These are phyloP conservation scores for Nematolebias whitei DNA, from an alignment of 2,113 vertebrate species.

Conservation along the genomic window DNA sequence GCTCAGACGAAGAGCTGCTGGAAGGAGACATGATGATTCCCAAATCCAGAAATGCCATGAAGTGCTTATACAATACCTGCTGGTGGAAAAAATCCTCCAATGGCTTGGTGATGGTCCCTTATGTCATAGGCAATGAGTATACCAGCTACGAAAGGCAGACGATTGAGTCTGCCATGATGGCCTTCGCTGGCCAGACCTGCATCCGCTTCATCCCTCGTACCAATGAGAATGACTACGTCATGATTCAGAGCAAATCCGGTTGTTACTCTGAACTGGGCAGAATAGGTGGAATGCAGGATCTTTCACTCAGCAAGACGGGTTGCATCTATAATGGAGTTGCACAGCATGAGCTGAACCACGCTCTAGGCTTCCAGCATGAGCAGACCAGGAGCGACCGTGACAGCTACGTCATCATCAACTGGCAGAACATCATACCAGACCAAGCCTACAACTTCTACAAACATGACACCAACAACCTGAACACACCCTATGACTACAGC, in stretches of 20 bases:
- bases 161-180: neutral
- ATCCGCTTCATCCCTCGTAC: neutral
- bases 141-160: neutral
- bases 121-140: neutral
- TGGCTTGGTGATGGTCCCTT: neutral
- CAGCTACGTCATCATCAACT: constrained; percentile 29
- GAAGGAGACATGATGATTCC: constrained; percentile 6
- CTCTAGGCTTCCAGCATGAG: constrained; percentile 27
- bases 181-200: neutral
- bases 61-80: constrained; percentile 1
- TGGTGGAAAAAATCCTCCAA: neutral
- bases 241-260: neutral
- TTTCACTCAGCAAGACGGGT: constrained; percentile 22
- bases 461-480: constrained; percentile 15
- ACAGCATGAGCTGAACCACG: constrained; percentile 10
- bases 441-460: constrained; percentile 37
- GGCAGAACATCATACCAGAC: constrained; percentile 2
- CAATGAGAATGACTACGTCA: neutral
- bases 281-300: constrained; percentile 19
- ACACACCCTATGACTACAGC: constrained; percentile 37
- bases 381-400: constrained; percentile 57
- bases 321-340: constrained; percentile 28
- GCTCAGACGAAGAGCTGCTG: neutral
- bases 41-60: constrained; percentile 7
- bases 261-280: constrained; percentile 15